Conservation (phyloP, 2,888 invertebrate genomes). For the Choreutis nemorana region DNA sequence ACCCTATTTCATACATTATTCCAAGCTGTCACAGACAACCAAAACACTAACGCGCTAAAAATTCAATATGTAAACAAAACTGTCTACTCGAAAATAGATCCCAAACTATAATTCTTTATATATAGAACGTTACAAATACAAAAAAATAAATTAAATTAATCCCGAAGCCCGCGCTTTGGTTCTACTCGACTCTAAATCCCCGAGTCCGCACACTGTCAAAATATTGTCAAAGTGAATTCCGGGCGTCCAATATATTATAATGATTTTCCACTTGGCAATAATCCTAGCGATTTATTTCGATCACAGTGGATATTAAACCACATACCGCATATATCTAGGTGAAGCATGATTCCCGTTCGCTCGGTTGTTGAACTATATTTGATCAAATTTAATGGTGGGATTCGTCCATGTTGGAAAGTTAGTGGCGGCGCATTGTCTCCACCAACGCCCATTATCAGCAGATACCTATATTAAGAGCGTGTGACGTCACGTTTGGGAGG, state of each 20-base stretch:
- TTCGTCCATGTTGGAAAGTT: conserved; percentile 15
- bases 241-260: conserved; percentile 61
- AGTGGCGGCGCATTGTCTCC: conserved; percentile 38
- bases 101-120: neutral
- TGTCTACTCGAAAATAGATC: neutral
- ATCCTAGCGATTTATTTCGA: conserved; percentile 65
- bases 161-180: conserved; percentile 22
- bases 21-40: too few species aligned
- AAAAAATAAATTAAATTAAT: conserved; percentile 8
- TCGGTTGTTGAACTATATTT: conserved; percentile 58
- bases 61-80: neutral
- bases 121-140: conserved; percentile 1
- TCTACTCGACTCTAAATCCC: conserved; percentile 40
- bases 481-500: conserved; percentile 11
- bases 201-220: conserved; percentile 57
- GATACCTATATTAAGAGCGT: conserved; percentile 7
- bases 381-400: conserved; percentile 29
- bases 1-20: neutral
- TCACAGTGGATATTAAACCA: conserved; percentile 56
- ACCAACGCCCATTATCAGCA: conserved; percentile 36
- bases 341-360: conserved; percentile 38
- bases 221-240: conserved; percentile 66
- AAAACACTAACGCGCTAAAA: too few species aligned
- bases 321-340: conserved; percentile 58
- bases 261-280: conserved; percentile 64